These are phyloP conservation scores for Rotaria sp. DNA, from an alignment of 2,888 invertebrate species.

Conservation along the genomic window DNA sequence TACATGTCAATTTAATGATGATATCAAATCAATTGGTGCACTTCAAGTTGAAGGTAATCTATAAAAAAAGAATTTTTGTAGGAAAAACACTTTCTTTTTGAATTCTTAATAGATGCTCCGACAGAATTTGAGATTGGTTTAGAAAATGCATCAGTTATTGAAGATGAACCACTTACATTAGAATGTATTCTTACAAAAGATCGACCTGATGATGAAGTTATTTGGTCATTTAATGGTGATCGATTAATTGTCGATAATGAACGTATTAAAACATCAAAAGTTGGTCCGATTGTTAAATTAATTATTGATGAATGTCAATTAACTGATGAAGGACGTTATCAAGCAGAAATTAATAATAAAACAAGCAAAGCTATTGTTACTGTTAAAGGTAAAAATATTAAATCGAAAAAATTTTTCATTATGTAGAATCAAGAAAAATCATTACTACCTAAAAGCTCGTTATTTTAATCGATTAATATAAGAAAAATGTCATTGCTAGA, in stretches of 20 bases:
- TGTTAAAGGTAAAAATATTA: conserved; percentile 31
- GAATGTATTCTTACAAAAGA: conserved; percentile 25
- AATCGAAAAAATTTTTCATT: background rate
- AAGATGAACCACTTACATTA: conserved; percentile 25
- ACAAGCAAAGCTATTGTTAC: conserved; percentile 29
- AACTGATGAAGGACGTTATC: conserved; percentile 34
- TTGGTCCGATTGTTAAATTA: conserved; percentile 3
- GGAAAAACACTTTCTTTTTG: no score
- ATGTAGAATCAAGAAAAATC: no score
- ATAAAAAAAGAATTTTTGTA: no score
- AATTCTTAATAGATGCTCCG: background rate
- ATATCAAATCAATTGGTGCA: background rate
- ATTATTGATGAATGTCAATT: conserved; percentile 32
- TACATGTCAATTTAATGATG: background rate
- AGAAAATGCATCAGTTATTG: background rate
- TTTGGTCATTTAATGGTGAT: conserved; percentile 35
- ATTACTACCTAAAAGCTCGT: no score
- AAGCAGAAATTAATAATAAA: conserved; percentile 32
- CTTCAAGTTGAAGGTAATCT: background rate
- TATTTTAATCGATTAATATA: no score
- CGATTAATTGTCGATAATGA: conserved; percentile 31
- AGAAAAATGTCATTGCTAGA: no score
- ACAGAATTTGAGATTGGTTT: conserved; percentile 1
- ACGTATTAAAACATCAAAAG: conserved; percentile 29
- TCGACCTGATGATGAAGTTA: conserved; percentile 29